Evolutionary conservation across 2,113 vertebrate genomes (phyloP), one percentile per base, ranked within the genome.

Genomic region (Erythrolamprus reginae): DNA sequence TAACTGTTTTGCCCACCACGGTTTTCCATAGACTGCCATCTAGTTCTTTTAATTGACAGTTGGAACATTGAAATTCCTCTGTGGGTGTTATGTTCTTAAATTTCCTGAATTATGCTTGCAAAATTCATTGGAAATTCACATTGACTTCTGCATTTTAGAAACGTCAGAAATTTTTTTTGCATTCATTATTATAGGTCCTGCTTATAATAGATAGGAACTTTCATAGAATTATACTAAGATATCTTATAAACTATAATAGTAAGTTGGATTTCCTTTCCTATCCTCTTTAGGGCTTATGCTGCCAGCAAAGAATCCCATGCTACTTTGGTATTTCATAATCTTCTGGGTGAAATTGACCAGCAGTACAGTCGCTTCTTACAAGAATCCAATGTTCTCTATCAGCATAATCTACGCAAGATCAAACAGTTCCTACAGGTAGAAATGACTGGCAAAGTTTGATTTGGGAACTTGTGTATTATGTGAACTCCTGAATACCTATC

Each of bases 341-440:
- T 99, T 88, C 95, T 99, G 93, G 99, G 99, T 5, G 99, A 99
- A 97, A 99, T 99, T 0, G 99, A 99, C 96, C 99, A 99, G 97
- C 99, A 99, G 94, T 99, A 99, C 91, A 99, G 99, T 96, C 98
- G 99, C 92, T 99, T 99, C 92, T 97, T 99, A 84, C 99, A 99
- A 96, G 99, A 99, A 93, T 99, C 98, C 95, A 99, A 99, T 0
- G 99, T 99, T 8, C 96, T 99, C 61, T 99, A 99, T 95, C 99
- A 99, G 95, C 99, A 99, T 96, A 99, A 99, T 96, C 97, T 99
- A 92, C 97, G 99, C 58, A 97, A 98, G 93, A 99, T 99, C 94
- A 99, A 99, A 92, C 99, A 99, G 96, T 99, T 99, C 95, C 97
- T 99, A 92, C 99, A 99, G 98, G 98, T 98, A 88, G 53, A 53